Evolutionary conservation across 2,888 invertebrate species (phyloP).

Genomic region (Heliothis peltigera): DNA sequence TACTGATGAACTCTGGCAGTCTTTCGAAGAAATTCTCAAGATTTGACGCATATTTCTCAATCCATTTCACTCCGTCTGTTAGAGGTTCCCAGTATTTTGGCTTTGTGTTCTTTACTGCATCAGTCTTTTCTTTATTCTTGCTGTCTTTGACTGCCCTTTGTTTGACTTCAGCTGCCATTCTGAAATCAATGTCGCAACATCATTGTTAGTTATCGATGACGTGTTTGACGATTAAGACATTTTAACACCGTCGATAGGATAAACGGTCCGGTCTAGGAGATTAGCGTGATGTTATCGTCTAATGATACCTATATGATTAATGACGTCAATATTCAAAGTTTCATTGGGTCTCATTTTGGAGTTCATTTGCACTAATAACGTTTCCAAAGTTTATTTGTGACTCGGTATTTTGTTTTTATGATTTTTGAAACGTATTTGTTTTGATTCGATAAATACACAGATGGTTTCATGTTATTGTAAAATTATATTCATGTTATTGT

Average conservation of each 20-base stretch:
- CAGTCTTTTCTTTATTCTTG: slow-evolving; percentile 26
- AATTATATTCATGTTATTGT: neutral
- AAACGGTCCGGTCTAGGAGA: slow-evolving; percentile 5
- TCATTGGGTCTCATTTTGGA: neutral
- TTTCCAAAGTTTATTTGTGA: neutral
- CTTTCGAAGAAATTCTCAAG: slow-evolving; percentile 89
- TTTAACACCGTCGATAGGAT: neutral
- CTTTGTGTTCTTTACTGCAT: slow-evolving; percentile 48
- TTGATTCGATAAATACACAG: neutral
- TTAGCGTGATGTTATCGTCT: slow-evolving; percentile 30
- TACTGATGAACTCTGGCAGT: slow-evolving; percentile 88
- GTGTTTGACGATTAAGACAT: slow-evolving; percentile 13
- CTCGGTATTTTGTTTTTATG: neutral
- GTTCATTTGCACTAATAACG: neutral
- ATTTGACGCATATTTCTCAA: slow-evolving; percentile 88
- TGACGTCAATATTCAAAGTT: neutral
- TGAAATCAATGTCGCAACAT: slow-evolving; percentile 40
- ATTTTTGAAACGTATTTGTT: neutral
- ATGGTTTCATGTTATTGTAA: neutral
- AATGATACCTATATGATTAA: slow-evolving; percentile 24
- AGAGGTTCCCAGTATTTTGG: slow-evolving; percentile 87
- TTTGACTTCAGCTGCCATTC: slow-evolving; percentile 67
- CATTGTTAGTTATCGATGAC: slow-evolving; percentile 6
- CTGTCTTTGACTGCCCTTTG: slow-evolving; percentile 57
- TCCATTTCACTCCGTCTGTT: slow-evolving; percentile 90